Percentiles rank a stretch among this genome's conserved stretches.
Evolutionary conservation across 2,888 invertebrate genomes (phyloP).

Genomic region (Bunonema sp.): DNA sequence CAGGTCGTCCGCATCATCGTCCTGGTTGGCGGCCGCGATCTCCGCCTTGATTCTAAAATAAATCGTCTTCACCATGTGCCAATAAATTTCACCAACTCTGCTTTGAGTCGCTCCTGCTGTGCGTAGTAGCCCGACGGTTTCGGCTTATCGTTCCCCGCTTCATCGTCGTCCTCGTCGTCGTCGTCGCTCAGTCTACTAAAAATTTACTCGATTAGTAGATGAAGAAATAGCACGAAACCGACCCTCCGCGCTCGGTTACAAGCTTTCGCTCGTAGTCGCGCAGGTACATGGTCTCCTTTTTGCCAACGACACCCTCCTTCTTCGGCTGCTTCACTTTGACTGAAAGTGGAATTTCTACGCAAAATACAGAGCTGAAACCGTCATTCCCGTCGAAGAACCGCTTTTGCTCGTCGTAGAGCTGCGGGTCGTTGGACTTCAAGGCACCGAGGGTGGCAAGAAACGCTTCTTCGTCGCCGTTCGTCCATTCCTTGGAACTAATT

Average conservation of each 20-base stretch:
- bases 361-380: neutral
- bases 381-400: slow-evolving; percentile 57
- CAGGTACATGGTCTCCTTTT: slow-evolving; percentile 55
- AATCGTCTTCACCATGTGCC: neutral
- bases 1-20: slow-evolving; percentile 46
- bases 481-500: slow-evolving; percentile 50
- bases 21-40: slow-evolving; percentile 39
- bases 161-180: slow-evolving; percentile 27
- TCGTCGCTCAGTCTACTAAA: slow-evolving; percentile 14
- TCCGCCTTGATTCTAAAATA: slow-evolving; percentile 23
- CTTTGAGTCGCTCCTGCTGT: slow-evolving; percentile 56
- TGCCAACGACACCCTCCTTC: too few relatives aligned
- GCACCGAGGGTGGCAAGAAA: slow-evolving; percentile 72
- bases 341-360: neutral
- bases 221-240: slow-evolving; percentile 22
- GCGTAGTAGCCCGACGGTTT: slow-evolving; percentile 15
- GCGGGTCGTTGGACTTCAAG: slow-evolving; percentile 72
- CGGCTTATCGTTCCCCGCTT: slow-evolving; percentile 9
- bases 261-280: slow-evolving; percentile 67
- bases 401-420: slow-evolving; percentile 65
- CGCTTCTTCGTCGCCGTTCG: slow-evolving; percentile 63
- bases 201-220: slow-evolving; percentile 1
- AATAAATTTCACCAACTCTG: slow-evolving; percentile 51
- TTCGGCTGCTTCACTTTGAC: slow-evolving; percentile 6
- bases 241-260: slow-evolving; percentile 58